These are phyloP conservation scores for Diabrotica virgifera DNA, from an alignment of 1,140 invertebrate species.

Conservation along the genomic window DNA sequence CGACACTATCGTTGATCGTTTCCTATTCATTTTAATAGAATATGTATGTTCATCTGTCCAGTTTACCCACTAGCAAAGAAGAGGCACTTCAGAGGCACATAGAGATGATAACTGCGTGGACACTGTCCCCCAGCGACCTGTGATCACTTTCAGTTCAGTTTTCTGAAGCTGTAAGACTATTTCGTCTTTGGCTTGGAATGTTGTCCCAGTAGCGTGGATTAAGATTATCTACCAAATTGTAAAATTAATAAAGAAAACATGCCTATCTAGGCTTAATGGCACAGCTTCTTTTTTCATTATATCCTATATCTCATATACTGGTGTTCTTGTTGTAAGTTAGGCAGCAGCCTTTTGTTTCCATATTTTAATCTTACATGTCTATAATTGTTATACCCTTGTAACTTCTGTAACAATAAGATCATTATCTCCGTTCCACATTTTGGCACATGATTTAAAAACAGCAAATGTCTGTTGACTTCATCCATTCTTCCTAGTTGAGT, in stretches of 20 bases:
- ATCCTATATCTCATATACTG: slow-evolving; percentile 54
- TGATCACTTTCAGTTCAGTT: too few relatives aligned
- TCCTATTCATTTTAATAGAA: too few relatives aligned
- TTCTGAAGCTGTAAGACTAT: too few relatives aligned
- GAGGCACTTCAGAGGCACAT: too few relatives aligned
- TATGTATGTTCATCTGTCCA: too few relatives aligned
- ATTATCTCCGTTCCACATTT: slow-evolving; percentile 64
- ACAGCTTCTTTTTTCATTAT: slow-evolving; percentile 55
- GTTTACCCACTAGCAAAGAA: too few relatives aligned
- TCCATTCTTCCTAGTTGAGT: slow-evolving; percentile 52
- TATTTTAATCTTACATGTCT: slow-evolving; percentile 57
- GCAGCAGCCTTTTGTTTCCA: slow-evolving; percentile 48
- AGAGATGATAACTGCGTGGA: too few relatives aligned
- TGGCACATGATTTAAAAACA: slow-evolving; percentile 65
- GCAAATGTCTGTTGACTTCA: slow-evolving; percentile 52
- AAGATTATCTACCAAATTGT: slow-evolving; percentile 55
- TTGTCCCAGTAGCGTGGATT: too few relatives aligned
- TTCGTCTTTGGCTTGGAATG: too few relatives aligned
- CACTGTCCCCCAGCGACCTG: too few relatives aligned
- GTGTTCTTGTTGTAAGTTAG: slow-evolving; percentile 52
- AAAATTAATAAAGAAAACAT: slow-evolving; percentile 66
- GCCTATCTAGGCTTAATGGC: slow-evolving; percentile 61
- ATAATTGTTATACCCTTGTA: slow-evolving; percentile 61
- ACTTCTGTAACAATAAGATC: slow-evolving; percentile 60
- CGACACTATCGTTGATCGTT: too few relatives aligned